Conservation (phyloP, 2,797 vertebrate species). For the Pantherophis alleghaniensis region DNA sequence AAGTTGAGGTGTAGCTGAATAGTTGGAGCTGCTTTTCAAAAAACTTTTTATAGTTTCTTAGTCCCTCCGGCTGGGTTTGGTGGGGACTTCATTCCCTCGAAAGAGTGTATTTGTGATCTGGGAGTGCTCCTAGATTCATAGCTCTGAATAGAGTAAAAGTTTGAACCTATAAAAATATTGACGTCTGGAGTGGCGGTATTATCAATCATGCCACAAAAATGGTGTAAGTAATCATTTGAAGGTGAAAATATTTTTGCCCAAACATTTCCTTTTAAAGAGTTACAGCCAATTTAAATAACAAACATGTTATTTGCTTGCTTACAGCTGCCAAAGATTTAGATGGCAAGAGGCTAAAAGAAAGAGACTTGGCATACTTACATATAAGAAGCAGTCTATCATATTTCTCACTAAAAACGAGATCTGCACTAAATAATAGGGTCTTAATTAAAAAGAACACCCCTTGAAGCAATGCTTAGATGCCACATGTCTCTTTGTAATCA, state of each 20-base stretch:
- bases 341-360: neutral
- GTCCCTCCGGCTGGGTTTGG: neutral
- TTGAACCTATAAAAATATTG: neutral
- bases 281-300: slow-evolving; percentile 2
- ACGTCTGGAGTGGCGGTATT: neutral
- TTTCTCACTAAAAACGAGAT: neutral
- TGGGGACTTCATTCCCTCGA: neutral
- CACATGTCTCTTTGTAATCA: neutral
- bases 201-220: neutral
- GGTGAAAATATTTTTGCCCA: neutral
- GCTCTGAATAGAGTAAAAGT: neutral
- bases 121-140: neutral
- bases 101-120: neutral
- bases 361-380: neutral
- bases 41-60: neutral
- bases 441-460: neutral
- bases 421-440: neutral
- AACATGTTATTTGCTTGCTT: neutral
- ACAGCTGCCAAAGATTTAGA: neutral
- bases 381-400: neutral
- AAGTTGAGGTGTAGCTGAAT: too few species aligned
- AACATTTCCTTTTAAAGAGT: neutral
- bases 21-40: neutral
- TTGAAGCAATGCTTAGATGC: neutral
- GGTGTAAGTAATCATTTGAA: neutral